Evolutionary conservation across 2,113 vertebrate genomes (phyloP).

Genomic region (Gobio gobio): DNA sequence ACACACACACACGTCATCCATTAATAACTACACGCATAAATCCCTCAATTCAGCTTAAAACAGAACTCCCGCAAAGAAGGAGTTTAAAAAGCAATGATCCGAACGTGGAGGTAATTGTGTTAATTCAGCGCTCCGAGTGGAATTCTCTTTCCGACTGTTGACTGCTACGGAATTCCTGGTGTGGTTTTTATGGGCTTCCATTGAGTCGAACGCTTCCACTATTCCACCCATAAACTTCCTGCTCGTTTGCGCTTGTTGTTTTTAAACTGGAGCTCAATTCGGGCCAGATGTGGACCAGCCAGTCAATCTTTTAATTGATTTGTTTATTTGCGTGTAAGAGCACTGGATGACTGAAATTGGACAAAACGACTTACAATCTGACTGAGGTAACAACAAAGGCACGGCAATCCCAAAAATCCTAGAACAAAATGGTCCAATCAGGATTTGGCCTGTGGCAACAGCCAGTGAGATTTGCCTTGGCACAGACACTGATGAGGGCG

Average conservation of each 20-base stretch:
- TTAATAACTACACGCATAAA: slow-evolving; percentile 29
- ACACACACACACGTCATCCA: slow-evolving; percentile 49
- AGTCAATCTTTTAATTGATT: slow-evolving; percentile 31
- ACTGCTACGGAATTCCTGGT: slow-evolving; percentile 38
- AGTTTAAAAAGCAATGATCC: slow-evolving; percentile 20
- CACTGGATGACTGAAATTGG: background rate
- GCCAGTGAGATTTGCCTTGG: slow-evolving; percentile 61
- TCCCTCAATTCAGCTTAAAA: slow-evolving; percentile 1
- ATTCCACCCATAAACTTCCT: slow-evolving; percentile 42
- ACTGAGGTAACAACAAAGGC: slow-evolving; percentile 42
- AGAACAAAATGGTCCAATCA: slow-evolving; percentile 56
- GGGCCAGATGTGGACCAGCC: slow-evolving; percentile 32
- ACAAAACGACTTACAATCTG: slow-evolving; percentile 18
- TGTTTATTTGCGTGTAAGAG: slow-evolving; percentile 30
- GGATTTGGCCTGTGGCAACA: slow-evolving; percentile 56
- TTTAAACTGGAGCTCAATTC: slow-evolving; percentile 37
- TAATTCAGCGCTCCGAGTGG: slow-evolving; percentile 12
- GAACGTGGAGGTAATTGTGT: slow-evolving; percentile 19
- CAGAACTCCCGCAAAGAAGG: slow-evolving; percentile 22
- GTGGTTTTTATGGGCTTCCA: slow-evolving; percentile 45
- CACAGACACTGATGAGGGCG: slow-evolving; percentile 37
- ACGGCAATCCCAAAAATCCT: slow-evolving; percentile 20
- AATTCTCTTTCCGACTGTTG: slow-evolving; percentile 12
- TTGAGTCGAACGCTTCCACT: slow-evolving; percentile 35
- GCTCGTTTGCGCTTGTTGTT: slow-evolving; percentile 25